These are phyloP conservation scores for Osedax frankpressi DNA, from an alignment of 2,888 invertebrate genomes.

Conservation along the genomic window DNA sequence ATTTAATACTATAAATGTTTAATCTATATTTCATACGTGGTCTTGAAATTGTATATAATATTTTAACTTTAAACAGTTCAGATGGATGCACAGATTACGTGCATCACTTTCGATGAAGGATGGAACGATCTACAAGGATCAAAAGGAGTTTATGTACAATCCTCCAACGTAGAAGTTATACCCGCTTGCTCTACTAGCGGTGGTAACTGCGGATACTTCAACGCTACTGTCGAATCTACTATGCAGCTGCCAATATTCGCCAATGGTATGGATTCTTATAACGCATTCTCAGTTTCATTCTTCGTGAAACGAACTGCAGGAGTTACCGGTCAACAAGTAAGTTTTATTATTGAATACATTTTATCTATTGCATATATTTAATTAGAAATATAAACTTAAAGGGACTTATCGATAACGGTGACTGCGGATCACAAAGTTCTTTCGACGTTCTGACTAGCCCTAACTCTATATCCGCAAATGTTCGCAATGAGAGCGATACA, in stretches of 20 bases:
- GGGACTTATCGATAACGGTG: not conserved
- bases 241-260: slow-evolving; percentile 1
- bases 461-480: no score
- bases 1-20: no score
- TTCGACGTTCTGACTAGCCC: not conserved
- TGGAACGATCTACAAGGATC: not conserved
- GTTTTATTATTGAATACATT: no score
- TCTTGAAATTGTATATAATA: no score
- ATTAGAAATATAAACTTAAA: no score
- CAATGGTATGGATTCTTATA: not conserved
- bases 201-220: slow-evolving; percentile 5
- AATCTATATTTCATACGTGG: no score
- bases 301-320: not conserved
- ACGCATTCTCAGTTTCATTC: not conserved
- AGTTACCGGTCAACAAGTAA: not conserved
- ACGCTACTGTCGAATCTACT: not conserved
- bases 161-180: no score
- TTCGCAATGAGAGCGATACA: no score
- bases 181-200: not conserved
- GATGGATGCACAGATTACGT: not conserved
- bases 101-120: not conserved
- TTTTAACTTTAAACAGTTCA: no score
- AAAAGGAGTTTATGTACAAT: no score
- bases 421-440: not conserved
- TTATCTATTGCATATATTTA: no score